A percentile compares a stretch with the other conserved stretches of the same genome.
These are phyloP conservation scores for Otolemur crassicaudatus DNA, from an alignment of 2,797 vertebrate species.

Conservation along the genomic window DNA sequence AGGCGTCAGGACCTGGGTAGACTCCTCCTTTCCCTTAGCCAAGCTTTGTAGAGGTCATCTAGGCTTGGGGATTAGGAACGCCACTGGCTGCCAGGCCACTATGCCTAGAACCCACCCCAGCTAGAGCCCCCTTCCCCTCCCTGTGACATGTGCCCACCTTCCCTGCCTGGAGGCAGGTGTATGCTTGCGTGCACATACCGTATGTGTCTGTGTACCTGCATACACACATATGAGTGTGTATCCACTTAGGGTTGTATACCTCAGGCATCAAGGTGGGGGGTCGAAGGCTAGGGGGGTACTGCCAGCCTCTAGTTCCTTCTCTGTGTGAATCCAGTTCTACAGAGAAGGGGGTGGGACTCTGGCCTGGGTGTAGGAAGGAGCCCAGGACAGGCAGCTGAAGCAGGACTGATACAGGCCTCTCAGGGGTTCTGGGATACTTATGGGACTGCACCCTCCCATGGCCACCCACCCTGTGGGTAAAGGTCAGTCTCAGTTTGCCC, in stretches of 20 bases:
- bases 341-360: too few species aligned
- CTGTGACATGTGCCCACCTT: neutral
- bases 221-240: rapidly evolving
- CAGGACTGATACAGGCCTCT: neutral
- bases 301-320: neutral
- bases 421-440: neutral
- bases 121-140: neutral
- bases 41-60: neutral
- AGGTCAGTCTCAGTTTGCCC: neutral
- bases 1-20: neutral
- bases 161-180: neutral
- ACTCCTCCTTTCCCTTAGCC: neutral
- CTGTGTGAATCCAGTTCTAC: neutral
- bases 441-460: neutral
- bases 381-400: neutral
- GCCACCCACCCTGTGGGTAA: rapidly evolving
- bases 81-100: neutral
- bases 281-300: neutral
- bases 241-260: neutral
- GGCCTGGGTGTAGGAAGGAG: neutral
- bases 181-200: neutral
- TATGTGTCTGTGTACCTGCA: neutral
- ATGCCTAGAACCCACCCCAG: neutral
- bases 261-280: neutral
- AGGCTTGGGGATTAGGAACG: neutral